These are phyloP conservation scores for Paralichthys olivaceus DNA, from an alignment of 2,113 vertebrate genomes.

Conservation along the genomic window DNA sequence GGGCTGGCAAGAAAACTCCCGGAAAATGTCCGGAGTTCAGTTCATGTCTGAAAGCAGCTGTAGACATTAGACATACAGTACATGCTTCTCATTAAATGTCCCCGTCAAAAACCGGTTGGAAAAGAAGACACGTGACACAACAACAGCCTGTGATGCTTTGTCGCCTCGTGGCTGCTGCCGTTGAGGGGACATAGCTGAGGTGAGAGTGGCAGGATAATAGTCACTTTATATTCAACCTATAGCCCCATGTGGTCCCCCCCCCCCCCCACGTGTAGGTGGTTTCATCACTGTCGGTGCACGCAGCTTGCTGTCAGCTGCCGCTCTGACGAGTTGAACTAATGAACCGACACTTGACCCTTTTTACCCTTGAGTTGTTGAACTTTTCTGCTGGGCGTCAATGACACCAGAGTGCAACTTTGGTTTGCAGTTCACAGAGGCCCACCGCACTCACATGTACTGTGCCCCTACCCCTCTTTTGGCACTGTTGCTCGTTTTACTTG, in stretches of 20 bases:
- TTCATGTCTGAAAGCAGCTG: background rate
- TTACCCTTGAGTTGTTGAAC: constrained; percentile 53
- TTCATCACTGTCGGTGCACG: constrained; percentile 8
- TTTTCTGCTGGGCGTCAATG: constrained; percentile 38
- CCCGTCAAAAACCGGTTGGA: constrained; percentile 27
- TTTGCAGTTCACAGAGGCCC: constrained; percentile 34
- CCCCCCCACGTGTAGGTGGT: constrained; percentile 20
- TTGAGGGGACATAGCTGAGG: constrained; percentile 13
- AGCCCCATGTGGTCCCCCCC: constrained; percentile 10
- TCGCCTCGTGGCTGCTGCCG: constrained; percentile 15
- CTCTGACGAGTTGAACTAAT: constrained; percentile 49
- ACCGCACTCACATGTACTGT: background rate
- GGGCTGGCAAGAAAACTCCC: background rate
- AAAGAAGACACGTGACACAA: constrained; percentile 21
- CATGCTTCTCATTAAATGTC: background rate
- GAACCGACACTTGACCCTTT: constrained; percentile 62
- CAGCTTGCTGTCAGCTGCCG: constrained; percentile 46
- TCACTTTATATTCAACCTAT: constrained; percentile 46
- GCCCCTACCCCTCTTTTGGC: constrained; percentile 34
- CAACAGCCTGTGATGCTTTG: constrained; percentile 16
- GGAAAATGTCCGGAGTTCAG: background rate
- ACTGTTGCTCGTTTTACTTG: constrained; percentile 54
- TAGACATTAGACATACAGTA: background rate
- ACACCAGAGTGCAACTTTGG: constrained; percentile 44
- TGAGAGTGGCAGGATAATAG: constrained; percentile 56